A percentile compares a stretch with the other conserved stretches of the same genome.
Conservation (phyloP, 2,797 vertebrate species). For the Emys orbicularis region DNA sequence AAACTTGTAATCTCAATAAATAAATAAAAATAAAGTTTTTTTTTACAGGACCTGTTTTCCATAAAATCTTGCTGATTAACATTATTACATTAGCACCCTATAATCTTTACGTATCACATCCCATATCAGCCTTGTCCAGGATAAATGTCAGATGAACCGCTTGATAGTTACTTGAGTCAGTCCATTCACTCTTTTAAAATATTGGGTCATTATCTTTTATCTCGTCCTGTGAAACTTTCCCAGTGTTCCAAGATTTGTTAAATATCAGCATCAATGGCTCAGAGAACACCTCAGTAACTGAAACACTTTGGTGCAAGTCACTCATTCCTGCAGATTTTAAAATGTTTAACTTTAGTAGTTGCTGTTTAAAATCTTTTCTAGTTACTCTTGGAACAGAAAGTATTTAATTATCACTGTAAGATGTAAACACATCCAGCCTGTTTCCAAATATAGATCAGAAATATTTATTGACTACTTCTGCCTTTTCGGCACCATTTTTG, state of each 20-base stretch:
- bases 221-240: not conserved
- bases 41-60: conserved; percentile 29
- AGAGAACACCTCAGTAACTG: not conserved
- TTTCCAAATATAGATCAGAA: not conserved
- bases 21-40: not conserved
- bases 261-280: not conserved
- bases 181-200: conserved; percentile 5
- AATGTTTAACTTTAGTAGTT: not conserved
- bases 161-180: not conserved
- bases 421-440: not conserved
- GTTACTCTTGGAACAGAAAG: not conserved
- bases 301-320: not conserved
- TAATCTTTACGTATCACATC: conserved; percentile 12
- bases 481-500: not conserved
- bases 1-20: not conserved
- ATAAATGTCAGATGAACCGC: not conserved
- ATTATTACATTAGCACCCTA: conserved; percentile 23
- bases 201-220: not conserved
- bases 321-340: not conserved
- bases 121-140: not conserved
- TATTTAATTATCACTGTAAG: not conserved
- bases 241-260: not conserved
- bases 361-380: not conserved
- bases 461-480: not conserved
- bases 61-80: not conserved